Conservation (phyloP, 2,888 invertebrate species). For the Kuschelorhynchus macadamiae region DNA sequence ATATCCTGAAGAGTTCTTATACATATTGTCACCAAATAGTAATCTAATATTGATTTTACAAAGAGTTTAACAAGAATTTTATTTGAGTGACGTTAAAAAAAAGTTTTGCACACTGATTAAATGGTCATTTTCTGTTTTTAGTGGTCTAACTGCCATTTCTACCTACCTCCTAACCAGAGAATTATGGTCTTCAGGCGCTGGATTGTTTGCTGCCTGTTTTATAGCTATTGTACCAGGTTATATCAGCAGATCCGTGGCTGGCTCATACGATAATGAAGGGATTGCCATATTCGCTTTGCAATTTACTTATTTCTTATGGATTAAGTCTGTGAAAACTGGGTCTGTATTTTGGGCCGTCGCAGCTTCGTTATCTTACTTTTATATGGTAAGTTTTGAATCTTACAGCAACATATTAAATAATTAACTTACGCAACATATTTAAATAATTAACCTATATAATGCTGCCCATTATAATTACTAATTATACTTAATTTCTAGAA, state of each 20-base stretch:
- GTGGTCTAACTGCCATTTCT: conserved; percentile 97
- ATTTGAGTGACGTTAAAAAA: too few relatives aligned
- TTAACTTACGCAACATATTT: too few relatives aligned
- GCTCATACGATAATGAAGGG: conserved; percentile 99
- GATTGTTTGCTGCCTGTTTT: conserved; percentile 98
- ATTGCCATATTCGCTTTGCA: conserved; percentile 99
- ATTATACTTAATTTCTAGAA: too few relatives aligned
- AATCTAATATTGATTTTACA: too few relatives aligned
- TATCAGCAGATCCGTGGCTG: conserved; percentile 98
- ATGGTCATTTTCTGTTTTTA: conserved; percentile 70
- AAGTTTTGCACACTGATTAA: too few relatives aligned
- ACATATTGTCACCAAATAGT: too few relatives aligned
- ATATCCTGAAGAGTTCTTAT: too few relatives aligned
- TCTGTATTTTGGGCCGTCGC: conserved; percentile 97
- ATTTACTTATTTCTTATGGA: conserved; percentile 98
- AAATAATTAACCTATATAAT: too few relatives aligned
- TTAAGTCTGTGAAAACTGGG: conserved; percentile 97
- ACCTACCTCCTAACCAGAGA: conserved; percentile 98
- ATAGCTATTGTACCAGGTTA: conserved; percentile 99
- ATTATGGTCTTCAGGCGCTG: conserved; percentile 96
- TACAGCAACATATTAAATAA: too few relatives aligned
- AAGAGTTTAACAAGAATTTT: too few relatives aligned
- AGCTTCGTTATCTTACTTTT: conserved; percentile 97
- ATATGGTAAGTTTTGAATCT: conserved; percentile 92
- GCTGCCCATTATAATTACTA: too few relatives aligned